Evolutionary conservation across 2,113 vertebrate species (phyloP).

Genomic region (Tyrannus savana): DNA sequence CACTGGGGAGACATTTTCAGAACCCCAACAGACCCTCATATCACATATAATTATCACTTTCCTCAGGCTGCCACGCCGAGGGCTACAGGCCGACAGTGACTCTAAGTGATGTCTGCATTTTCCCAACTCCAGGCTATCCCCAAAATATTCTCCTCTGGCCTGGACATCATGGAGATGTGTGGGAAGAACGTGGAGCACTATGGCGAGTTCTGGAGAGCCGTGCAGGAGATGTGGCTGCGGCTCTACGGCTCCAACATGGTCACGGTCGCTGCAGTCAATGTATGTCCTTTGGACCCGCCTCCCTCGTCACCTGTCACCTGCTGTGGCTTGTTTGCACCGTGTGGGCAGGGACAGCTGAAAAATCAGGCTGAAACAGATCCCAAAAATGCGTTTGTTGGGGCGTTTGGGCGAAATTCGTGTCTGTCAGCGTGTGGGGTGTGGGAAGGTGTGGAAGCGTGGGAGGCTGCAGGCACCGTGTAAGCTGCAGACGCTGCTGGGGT

Average conservation of each 20-base stretch:
- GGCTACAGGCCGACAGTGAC: neutral
- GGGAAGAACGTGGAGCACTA: constrained; percentile 82
- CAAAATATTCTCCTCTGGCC: constrained; percentile 87
- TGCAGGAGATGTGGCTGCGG: constrained; percentile 92
- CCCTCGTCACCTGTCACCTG: neutral
- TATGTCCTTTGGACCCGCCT: constrained; percentile 48
- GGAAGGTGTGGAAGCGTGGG: neutral
- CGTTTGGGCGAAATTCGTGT: fast-evolving
- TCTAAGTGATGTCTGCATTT: neutral
- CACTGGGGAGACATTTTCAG: neutral
- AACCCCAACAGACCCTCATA: neutral
- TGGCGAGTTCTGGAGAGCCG: constrained; percentile 85
- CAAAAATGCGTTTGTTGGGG: neutral
- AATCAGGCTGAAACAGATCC: neutral
- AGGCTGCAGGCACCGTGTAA: neutral
- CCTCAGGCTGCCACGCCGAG: neutral
- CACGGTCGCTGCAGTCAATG: constrained; percentile 85
- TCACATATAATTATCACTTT: neutral
- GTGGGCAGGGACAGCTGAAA: neutral
- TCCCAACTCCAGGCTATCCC: constrained; percentile 70
- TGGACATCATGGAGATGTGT: constrained; percentile 90
- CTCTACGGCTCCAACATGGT: constrained; percentile 86
- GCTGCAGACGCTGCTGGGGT: neutral
- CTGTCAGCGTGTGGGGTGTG: fast-evolving
- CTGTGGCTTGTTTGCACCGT: fast-evolving